These are phyloP conservation scores for Porites evermanni DNA, from an alignment of 92 coral and sea anemone species.

Conservation along the genomic window DNA sequence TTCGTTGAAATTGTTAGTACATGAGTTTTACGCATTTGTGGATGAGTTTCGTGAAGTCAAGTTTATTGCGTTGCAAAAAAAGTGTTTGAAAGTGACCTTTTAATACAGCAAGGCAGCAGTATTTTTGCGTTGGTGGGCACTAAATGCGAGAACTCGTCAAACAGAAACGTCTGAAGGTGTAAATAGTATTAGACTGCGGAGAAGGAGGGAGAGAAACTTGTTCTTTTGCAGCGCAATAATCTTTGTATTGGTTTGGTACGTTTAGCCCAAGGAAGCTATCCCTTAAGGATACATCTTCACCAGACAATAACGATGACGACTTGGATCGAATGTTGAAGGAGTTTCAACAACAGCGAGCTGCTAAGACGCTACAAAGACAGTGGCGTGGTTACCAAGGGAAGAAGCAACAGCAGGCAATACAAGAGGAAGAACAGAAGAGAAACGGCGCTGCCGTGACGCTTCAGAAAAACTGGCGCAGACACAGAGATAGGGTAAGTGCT, in stretches of 20 bases:
- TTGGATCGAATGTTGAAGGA: conserved; percentile 69
- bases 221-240: too few relatives aligned
- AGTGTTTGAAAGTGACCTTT: too few relatives aligned
- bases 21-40: too few relatives aligned
- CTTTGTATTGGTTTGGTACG: not conserved
- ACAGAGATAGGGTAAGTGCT: conserved; percentile 68
- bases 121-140: too few relatives aligned
- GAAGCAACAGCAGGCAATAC: conserved; percentile 23
- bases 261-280: conserved; percentile 52
- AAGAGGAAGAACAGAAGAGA: conserved; percentile 47
- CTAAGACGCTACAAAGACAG: conserved; percentile 77
- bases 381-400: conserved; percentile 71
- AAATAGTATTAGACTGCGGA: not conserved
- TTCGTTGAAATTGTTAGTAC: too few relatives aligned
- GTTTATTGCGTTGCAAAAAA: too few relatives aligned
- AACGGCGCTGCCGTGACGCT: conserved; percentile 89
- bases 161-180: too few relatives aligned
- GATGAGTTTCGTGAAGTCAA: too few relatives aligned
- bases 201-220: not conserved
- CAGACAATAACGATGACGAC: conserved; percentile 29
- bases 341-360: conserved; percentile 72
- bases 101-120: too few relatives aligned
- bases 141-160: too few relatives aligned
- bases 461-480: conserved; percentile 91
- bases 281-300: conserved; percentile 26